phyloP scores from a whole-genome alignment of 2,113 vertebrate genomes.

The Cervus canadensis region DNA sequence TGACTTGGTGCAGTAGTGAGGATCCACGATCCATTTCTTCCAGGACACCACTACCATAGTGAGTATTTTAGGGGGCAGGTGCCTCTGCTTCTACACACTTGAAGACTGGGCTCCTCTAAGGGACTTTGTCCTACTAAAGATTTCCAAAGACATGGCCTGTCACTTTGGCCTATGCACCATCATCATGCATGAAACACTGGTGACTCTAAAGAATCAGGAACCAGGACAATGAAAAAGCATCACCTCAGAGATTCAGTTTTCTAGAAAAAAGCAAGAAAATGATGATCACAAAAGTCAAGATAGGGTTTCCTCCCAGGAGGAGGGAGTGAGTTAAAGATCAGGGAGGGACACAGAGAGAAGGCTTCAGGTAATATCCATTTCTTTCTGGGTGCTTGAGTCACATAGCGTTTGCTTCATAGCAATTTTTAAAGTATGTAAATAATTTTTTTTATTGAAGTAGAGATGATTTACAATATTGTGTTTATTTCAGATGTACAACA shows the following conservation, averaged over 20 bases:
- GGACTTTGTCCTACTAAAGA: background rate
- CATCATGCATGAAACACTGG: background rate
- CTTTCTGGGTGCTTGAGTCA: background rate
- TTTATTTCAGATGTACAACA: background rate
- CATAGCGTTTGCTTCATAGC: background rate
- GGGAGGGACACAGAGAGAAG: background rate
- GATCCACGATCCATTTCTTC: background rate
- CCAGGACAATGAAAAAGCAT: background rate
- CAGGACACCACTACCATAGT: background rate
- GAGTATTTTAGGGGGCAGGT: background rate
- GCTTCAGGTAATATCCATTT: background rate
- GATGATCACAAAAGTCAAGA: background rate
- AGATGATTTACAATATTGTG: background rate
- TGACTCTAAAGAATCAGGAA: background rate
- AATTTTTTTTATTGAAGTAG: background rate
- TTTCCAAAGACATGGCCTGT: background rate
- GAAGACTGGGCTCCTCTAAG: background rate
- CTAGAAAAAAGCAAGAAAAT: conserved; percentile 7
- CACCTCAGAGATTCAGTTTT: background rate
- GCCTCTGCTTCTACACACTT: background rate
- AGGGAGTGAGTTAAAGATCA: background rate
- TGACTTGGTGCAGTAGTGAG: background rate
- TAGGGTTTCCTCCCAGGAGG: background rate
- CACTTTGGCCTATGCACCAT: background rate
- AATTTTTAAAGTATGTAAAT: background rate